These are phyloP conservation scores for Eilema caniola DNA, from an alignment of 2,888 invertebrate species.

Conservation along the genomic window DNA sequence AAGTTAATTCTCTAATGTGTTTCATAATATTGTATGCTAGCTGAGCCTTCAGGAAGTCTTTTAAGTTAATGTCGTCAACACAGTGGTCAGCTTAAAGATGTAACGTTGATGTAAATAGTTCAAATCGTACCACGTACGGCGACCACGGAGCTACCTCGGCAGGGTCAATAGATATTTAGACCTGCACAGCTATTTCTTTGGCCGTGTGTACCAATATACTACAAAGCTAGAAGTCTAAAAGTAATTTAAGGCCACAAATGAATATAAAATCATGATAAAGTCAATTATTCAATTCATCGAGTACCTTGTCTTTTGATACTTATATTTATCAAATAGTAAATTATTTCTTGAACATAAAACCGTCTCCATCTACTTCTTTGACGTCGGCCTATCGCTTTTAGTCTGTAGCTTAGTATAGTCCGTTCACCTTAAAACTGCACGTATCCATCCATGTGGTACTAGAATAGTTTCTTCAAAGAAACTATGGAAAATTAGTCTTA, in stretches of 20 bases:
- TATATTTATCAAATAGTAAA: background rate
- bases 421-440: conserved; percentile 1
- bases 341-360: too few species aligned
- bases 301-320: background rate
- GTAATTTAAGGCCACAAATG: too few species aligned
- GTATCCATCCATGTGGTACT: background rate
- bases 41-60: conserved; percentile 21
- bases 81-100: conserved; percentile 27
- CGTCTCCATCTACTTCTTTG: background rate
- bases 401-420: conserved; percentile 8
- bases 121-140: conserved; percentile 4
- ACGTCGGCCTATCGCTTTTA: background rate
- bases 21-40: conserved; percentile 32
- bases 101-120: conserved; percentile 36
- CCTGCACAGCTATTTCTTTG: conserved; percentile 1
- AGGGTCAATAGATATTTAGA: background rate
- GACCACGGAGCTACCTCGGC: background rate
- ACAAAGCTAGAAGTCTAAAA: conserved; percentile 11
- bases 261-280: background rate
- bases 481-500: background rate
- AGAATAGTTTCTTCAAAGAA: conserved; percentile 6
- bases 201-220: conserved; percentile 39
- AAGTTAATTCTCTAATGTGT: conserved; percentile 31
- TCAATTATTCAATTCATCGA: background rate
- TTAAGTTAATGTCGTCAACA: conserved; percentile 33